These are phyloP conservation scores for Nysson spinosus DNA, from an alignment of 2,888 invertebrate species.

Conservation along the genomic window DNA sequence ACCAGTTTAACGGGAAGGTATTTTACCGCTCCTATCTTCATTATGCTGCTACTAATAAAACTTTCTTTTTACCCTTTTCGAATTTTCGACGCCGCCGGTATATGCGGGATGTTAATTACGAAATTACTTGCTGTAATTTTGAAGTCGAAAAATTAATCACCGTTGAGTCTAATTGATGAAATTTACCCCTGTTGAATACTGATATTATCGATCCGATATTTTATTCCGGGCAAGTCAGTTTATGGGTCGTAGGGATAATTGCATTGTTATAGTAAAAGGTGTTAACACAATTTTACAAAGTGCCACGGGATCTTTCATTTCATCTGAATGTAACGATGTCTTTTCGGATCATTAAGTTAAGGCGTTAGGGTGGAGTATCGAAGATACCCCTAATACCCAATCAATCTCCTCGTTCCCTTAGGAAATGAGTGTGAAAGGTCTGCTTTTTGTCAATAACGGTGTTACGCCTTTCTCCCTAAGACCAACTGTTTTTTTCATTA, in stretches of 20 bases:
- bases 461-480: slow-evolving; percentile 13
- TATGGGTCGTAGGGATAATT: background rate
- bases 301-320: slow-evolving; percentile 18
- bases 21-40: slow-evolving; percentile 35
- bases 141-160: no score
- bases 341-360: slow-evolving; percentile 52
- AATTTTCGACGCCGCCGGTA: background rate
- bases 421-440: slow-evolving; percentile 48
- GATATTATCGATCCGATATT: background rate
- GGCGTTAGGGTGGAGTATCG: slow-evolving; percentile 44
- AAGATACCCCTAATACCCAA: slow-evolving; percentile 34
- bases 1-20: slow-evolving; percentile 42
- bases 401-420: slow-evolving; percentile 46
- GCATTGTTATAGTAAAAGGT: background rate
- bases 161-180: no score
- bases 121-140: no score
- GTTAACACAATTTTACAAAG: slow-evolving; percentile 35
- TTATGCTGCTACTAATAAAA: background rate
- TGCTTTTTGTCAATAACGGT: slow-evolving; percentile 19
- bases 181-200: background rate
- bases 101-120: no score
- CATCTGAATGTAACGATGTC: slow-evolving; percentile 33
- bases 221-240: background rate
- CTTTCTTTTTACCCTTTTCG: background rate
- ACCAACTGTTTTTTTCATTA: background rate